Evolutionary conservation across 2,113 vertebrate species (phyloP), one percentile per base, ranked within the genome.

Genomic region (Dipodomys merriami): DNA sequence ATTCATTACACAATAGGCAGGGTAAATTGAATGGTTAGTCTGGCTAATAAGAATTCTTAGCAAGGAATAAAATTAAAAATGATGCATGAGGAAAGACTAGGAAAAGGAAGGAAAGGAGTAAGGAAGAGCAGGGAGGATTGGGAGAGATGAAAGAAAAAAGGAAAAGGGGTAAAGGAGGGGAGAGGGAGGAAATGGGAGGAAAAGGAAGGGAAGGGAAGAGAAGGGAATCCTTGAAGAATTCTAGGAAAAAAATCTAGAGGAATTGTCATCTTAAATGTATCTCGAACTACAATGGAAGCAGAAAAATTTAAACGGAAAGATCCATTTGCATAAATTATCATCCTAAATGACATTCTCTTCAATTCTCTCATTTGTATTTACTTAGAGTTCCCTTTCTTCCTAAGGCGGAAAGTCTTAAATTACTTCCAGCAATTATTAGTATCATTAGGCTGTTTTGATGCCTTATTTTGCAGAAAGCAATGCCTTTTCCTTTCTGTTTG

Each of bases 1-100:
- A 82, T 87, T 91, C 91, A 94, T 83, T 86, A 91, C 78, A 67
- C 83, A 86, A 91, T 44, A 91, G 72, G 80, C 86, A 92, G 88
- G 77, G 29, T 67, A 73, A 88, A 90, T 80, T 25, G 35, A 57
- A 86, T 60, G 60, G 69, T 82, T 90, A 86, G 68, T 79, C 53
- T 78, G 67, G 53, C 65, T 81, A 72, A 77, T 77, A 88, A 69
- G 86, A 86, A 82, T 85, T 84, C 92, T 76, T 83, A 92, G 76
- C 72, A 90, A 92, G 83, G 77, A 92, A 16, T n/a, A 49, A 90
- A 92, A 86, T 76, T 29, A 93, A 92, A 90, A 65, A 69, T 22
- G 39, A 60, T 94, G 23, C 25, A 68, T 13, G 3, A 77, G 10
- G 25, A 81, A 29, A 81, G 7, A 64, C 18, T 0, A 7, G 29